A percentile compares a stretch with the other conserved stretches of the same genome.
phyloP scores from a whole-genome alignment of 2,113 vertebrate species.

The Psophia crepitans region DNA sequence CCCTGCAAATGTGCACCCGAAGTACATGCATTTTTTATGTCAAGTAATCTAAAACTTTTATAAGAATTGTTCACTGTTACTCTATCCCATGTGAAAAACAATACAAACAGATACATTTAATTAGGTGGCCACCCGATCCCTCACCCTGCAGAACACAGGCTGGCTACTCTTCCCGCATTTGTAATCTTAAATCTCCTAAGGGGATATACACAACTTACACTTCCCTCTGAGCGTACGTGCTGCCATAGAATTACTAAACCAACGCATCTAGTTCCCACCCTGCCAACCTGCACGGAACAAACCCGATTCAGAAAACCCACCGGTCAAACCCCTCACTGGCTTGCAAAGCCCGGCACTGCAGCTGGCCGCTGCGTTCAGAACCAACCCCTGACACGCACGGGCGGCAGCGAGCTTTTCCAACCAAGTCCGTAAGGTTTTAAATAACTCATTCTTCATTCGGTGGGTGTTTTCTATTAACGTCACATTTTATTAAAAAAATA shows the following conservation, averaged over 20 bases:
- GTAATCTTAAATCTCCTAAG: not conserved
- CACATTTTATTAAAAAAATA: conserved; percentile 71
- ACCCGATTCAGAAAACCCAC: not conserved
- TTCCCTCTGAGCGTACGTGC: not conserved
- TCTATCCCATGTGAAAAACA: conserved; percentile 76
- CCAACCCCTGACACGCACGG: not conserved
- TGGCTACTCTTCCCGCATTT: conserved; percentile 26
- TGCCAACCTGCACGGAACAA: not conserved
- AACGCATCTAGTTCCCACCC: not conserved
- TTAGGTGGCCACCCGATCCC: conserved; percentile 70
- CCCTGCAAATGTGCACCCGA: conserved; percentile 55
- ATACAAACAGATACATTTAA: conserved; percentile 75
- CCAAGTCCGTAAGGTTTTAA: not conserved
- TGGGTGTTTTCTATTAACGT: conserved; percentile 12
- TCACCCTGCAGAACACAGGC: not conserved
- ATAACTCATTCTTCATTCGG: conserved; percentile 60
- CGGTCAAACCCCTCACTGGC: not conserved
- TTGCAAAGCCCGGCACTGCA: not conserved
- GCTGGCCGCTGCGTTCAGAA: not conserved
- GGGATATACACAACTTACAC: not conserved
- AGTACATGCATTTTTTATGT: conserved; percentile 80
- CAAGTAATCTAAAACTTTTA: conserved; percentile 76
- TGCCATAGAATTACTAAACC: not conserved
- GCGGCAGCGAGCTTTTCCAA: not conserved
- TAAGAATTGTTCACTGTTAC: conserved; percentile 76